Conservation (phyloP, 2,797 vertebrate species). For the Neomorphus geoffroyi region DNA sequence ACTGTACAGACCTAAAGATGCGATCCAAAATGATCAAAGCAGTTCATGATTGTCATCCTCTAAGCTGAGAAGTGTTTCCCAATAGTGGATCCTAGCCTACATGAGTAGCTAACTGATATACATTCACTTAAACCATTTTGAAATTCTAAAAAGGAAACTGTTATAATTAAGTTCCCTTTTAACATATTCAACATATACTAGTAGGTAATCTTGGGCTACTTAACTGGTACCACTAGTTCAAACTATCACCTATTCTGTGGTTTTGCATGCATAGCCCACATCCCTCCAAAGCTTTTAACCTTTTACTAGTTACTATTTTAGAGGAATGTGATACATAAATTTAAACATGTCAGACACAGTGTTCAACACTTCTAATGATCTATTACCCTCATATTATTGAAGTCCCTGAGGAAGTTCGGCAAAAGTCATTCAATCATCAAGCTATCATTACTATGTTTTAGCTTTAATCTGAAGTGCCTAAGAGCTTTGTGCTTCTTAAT, state of each 20-base stretch:
- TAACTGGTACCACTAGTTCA: slow-evolving; percentile 47
- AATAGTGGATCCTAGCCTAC: not conserved
- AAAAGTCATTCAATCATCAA: slow-evolving; percentile 65
- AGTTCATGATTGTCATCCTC: not conserved
- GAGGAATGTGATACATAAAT: slow-evolving; percentile 78
- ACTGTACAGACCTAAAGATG: not conserved
- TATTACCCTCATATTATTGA: slow-evolving; percentile 79
- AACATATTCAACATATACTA: not conserved
- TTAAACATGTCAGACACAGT: slow-evolving; percentile 77
- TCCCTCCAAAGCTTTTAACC: slow-evolving; percentile 38
- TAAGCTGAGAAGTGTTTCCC: not conserved
- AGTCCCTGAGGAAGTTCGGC: slow-evolving; percentile 75
- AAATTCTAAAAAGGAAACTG: not conserved
- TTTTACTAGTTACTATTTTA: slow-evolving; percentile 61
- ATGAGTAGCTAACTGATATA: not conserved
- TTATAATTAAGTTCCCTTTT: not conserved
- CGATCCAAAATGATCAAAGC: not conserved
- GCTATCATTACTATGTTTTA: slow-evolving; percentile 53
- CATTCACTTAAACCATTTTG: not conserved
- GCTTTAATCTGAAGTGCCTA: slow-evolving; percentile 59
- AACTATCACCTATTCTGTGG: slow-evolving; percentile 14
- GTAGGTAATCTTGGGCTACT: not conserved
- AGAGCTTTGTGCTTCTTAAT: slow-evolving; percentile 39
- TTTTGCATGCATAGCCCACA: slow-evolving; percentile 24
- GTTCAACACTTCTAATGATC: slow-evolving; percentile 80